These are phyloP conservation scores for Scolopax rusticola DNA, from an alignment of 2,797 vertebrate genomes.

Conservation along the genomic window DNA sequence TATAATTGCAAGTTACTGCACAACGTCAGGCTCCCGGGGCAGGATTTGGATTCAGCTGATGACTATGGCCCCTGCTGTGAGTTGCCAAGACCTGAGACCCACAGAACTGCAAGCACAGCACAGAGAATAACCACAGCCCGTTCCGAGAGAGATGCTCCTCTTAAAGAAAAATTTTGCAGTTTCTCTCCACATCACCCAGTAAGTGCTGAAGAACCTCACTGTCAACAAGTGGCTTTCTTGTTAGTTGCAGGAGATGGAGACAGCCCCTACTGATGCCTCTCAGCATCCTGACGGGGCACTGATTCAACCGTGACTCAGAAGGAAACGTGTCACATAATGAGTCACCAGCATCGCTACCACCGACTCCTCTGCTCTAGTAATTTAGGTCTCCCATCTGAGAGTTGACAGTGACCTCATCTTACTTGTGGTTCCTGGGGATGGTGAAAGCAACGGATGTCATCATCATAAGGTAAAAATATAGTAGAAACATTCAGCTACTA, in stretches of 20 bases:
- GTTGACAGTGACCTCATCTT: neutral
- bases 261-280: neutral
- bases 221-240: neutral
- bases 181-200: neutral
- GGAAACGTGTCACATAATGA: slow-evolving; percentile 34
- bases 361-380: neutral
- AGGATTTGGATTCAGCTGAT: neutral
- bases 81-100: neutral
- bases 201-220: neutral
- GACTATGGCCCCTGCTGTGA: neutral
- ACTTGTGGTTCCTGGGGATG: neutral
- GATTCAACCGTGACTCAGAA: slow-evolving; percentile 4
- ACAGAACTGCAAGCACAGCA: neutral
- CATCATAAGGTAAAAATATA: neutral
- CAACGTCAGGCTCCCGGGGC: neutral
- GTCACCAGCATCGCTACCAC: neutral
- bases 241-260: neutral
- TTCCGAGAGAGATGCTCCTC: neutral
- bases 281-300: neutral
- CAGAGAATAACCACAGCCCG: neutral
- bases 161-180: neutral
- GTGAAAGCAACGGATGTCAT: neutral
- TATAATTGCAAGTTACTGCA: neutral
- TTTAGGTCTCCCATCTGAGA: neutral
- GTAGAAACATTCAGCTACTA: neutral